Percentiles rank a stretch among this genome's conserved stretches.
These are phyloP conservation scores for Phalera bucephala DNA, from an alignment of 2,888 invertebrate species.

Conservation along the genomic window DNA sequence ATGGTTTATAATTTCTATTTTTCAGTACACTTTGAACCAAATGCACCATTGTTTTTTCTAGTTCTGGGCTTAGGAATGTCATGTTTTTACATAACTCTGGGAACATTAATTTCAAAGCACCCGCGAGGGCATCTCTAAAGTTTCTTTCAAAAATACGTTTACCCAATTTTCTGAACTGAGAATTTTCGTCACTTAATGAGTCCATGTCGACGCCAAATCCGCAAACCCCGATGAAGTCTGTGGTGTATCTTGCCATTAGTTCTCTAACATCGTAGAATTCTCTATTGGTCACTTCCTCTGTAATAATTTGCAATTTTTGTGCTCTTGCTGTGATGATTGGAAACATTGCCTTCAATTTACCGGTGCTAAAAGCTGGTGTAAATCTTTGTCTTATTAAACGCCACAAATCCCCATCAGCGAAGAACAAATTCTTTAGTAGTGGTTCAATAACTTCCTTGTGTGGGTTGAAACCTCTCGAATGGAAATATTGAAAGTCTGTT, in stretches of 20 bases:
- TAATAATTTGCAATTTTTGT: conserved; percentile 56
- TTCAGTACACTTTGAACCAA: conserved; percentile 54
- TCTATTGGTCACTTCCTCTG: conserved; percentile 46
- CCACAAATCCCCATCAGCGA: conserved; percentile 71
- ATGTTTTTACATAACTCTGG: conserved; percentile 61
- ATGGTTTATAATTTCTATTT: conserved; percentile 57
- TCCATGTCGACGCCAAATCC: conserved; percentile 72
- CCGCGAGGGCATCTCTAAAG: conserved; percentile 49
- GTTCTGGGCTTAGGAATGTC: conserved; percentile 48
- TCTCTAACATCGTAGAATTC: conserved; percentile 63
- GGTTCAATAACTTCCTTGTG: conserved; percentile 63
- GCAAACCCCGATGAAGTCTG: conserved; percentile 71
- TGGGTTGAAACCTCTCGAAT: conserved; percentile 58
- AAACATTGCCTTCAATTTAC: conserved; percentile 71
- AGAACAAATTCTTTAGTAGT: conserved; percentile 63
- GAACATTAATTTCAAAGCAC: conserved; percentile 54
- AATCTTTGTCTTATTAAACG: conserved; percentile 63
- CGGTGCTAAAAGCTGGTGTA: conserved; percentile 66
- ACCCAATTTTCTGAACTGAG: conserved; percentile 64
- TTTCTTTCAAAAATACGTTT: conserved; percentile 61
- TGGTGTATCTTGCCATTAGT: conserved; percentile 71
- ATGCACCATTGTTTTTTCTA: conserved; percentile 51
- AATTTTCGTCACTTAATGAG: conserved; percentile 58
- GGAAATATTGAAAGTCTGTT: conserved; percentile 61
- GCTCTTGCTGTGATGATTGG: conserved; percentile 65